Evolutionary conservation across 2,797 vertebrate genomes (phyloP), one percentile per base, ranked within the genome.

Genomic region (Notolepis coatsorum): DNA sequence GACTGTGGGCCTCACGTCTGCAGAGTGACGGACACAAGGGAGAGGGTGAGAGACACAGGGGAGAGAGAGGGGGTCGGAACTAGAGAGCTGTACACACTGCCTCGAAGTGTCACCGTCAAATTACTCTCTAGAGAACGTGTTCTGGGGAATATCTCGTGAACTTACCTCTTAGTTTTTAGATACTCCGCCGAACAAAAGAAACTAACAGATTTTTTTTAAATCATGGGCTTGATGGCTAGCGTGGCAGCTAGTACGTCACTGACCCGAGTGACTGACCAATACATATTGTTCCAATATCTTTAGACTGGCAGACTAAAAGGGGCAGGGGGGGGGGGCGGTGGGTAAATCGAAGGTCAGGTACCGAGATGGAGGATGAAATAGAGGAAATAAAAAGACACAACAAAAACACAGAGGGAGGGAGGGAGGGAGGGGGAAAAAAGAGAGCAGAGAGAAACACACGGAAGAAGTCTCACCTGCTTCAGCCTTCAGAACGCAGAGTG

Each of bases 401-500:
- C 8, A 0, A 2, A 56, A 53, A 3, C 0, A 43, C 1, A 55
- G 4, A 43, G 38, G 21, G 13, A 20, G 10, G 13, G 28, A 1
- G 30, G 7, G 21, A 21, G 10, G 0, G 10, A 0, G 21, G 2
- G 10, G 6, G 13, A 10, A 17, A 30, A 24, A 21, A 47, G 20
- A 18, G 5, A n/a, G n/a, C n/a, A n/a, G n/a, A n/a, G 2, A 51
- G 7, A 46, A 46, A 39, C 4, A 31, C 4, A 31, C 0, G 17
- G 43, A n/a, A 6, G 15, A 46, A 27, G n/a, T 55, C 89, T 84
- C 55, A 88, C 89, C 87, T 87, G 3, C 0, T 1, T 27, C 9
- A 55, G 37, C 83, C 81, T 88, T 88, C 87, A 90, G 86, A 83
- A 56, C 76, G 28, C 95, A 94, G 93, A 91, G 89, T 98, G 95